Conservation (phyloP, 1,140 invertebrate genomes). For the Hydropsyche tenuis region DNA sequence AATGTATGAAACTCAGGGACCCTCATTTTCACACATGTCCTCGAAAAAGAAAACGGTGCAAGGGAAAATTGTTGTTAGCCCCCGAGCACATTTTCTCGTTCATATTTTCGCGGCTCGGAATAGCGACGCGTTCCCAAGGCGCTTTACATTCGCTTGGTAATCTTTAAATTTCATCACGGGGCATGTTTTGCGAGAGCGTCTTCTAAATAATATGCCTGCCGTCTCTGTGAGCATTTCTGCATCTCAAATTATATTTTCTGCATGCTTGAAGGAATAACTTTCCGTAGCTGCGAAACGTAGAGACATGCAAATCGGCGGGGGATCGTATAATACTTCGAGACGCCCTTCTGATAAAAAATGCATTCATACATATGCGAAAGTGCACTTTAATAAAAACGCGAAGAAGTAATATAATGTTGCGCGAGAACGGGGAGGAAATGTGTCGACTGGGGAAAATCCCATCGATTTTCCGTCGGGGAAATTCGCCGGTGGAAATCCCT, state of each 20-base stretch:
- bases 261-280: conserved; percentile 32
- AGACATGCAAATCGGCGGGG: conserved; percentile 17
- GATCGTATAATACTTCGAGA: background rate
- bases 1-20: too few species aligned
- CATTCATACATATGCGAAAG: conserved; percentile 20
- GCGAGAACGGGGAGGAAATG: background rate
- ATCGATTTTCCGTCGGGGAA: conserved; percentile 16
- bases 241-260: conserved; percentile 41
- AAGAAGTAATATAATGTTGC: background rate
- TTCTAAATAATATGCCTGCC: conserved; percentile 2
- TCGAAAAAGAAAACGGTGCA: too few species aligned
- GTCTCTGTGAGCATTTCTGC: conserved; percentile 26
- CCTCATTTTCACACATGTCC: too few species aligned
- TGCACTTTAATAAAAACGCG: conserved; percentile 20
- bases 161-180: conserved; percentile 44
- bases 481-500: background rate
- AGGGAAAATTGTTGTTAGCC: conserved; percentile 1
- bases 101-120: background rate
- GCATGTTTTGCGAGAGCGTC: conserved; percentile 25
- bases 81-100: background rate
- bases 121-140: conserved; percentile 13
- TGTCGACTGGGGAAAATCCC: background rate
- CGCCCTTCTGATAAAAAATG: conserved; percentile 27
- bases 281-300: background rate
- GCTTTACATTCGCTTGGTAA: conserved; percentile 37